phyloP scores from a whole-genome alignment of 2,797 vertebrate genomes.

The Pangasius sanitwongsei region DNA sequence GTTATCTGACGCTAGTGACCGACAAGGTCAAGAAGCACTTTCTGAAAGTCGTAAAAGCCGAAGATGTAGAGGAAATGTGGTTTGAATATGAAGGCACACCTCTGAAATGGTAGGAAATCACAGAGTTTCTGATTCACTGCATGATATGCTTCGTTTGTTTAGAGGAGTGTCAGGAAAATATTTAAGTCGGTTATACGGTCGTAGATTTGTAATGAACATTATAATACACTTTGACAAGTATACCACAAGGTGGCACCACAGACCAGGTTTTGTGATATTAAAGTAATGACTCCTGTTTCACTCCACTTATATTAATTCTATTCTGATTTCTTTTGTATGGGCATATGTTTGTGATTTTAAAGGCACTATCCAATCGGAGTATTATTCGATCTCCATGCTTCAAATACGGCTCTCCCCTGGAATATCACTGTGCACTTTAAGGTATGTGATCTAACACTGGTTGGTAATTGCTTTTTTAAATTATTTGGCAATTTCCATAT shows the following conservation, averaged over 20 bases:
- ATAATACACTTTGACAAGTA: background rate
- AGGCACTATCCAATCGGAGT: constrained; percentile 98
- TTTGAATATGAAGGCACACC: constrained; percentile 96
- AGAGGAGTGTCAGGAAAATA: background rate
- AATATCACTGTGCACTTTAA: constrained; percentile 97
- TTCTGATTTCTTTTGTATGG: background rate
- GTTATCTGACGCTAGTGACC: constrained; percentile 94
- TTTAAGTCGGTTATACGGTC: background rate
- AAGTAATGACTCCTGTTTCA: background rate
- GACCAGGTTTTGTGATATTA: background rate
- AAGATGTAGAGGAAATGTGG: constrained; percentile 96
- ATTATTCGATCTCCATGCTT: constrained; percentile 95
- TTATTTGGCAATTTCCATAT: background rate
- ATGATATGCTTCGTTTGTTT: background rate
- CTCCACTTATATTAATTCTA: background rate
- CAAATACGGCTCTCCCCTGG: constrained; percentile 94
- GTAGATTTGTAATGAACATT: background rate
- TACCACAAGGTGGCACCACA: constrained; percentile 65
- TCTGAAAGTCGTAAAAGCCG: constrained; percentile 90
- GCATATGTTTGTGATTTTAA: constrained; percentile 59
- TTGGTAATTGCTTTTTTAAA: background rate
- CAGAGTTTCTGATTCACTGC: background rate
- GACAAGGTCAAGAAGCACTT: constrained; percentile 99
- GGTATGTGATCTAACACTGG: constrained; percentile 71
- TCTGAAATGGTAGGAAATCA: constrained; percentile 86